A percentile compares a stretch with the other conserved stretches of the same genome.
Conservation (phyloP, 2,797 vertebrate species). For the Acanthopagrus latus region DNA sequence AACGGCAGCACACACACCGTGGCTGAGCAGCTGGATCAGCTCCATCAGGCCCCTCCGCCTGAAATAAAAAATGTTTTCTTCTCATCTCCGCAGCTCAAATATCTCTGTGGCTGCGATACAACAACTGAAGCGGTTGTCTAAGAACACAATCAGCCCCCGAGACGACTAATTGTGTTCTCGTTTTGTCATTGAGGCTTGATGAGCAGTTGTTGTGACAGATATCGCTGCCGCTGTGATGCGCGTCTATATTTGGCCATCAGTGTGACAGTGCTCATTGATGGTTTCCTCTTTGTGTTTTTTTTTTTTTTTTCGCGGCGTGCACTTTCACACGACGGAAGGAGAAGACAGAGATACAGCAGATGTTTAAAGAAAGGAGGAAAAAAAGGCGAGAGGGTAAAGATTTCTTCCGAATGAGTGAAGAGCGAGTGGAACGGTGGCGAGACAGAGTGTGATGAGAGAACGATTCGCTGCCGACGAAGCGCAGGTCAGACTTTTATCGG, state of each 20-base stretch:
- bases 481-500: slow-evolving; percentile 56
- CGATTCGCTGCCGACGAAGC: slow-evolving; percentile 41
- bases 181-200: slow-evolving; percentile 55
- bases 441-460: slow-evolving; percentile 10
- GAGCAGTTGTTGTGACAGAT: slow-evolving; percentile 65
- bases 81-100: slow-evolving; percentile 8
- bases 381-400: background rate
- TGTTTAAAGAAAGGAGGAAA: background rate
- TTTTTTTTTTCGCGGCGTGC: slow-evolving; percentile 17
- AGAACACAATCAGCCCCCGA: slow-evolving; percentile 42
- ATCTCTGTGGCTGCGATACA: background rate
- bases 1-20: background rate
- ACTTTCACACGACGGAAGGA: background rate
- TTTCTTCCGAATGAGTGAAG: background rate
- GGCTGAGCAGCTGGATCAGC: background rate
- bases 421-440: slow-evolving; percentile 10
- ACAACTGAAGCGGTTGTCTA: slow-evolving; percentile 19
- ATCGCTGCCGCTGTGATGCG: slow-evolving; percentile 39
- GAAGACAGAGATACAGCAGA: background rate
- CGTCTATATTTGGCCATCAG: slow-evolving; percentile 66
- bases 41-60: background rate
- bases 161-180: slow-evolving; percentile 60
- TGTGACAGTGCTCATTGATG: slow-evolving; percentile 56
- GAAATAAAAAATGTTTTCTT: slow-evolving; percentile 5
- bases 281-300: slow-evolving; percentile 33